Evolutionary conservation across 2,797 vertebrate species (phyloP).

Genomic region (Philypnodon macrostomus): DNA sequence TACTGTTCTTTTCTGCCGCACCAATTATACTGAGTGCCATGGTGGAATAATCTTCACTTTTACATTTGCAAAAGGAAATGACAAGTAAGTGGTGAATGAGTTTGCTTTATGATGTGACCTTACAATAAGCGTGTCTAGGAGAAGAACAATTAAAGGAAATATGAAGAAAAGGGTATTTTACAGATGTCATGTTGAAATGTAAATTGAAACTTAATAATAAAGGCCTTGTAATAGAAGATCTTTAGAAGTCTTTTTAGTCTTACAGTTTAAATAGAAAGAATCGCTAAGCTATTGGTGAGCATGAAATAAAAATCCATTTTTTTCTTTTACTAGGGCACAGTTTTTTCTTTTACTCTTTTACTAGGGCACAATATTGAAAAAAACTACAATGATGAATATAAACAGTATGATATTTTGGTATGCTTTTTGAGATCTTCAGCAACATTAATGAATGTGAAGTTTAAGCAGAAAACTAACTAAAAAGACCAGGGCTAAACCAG

Average conservation of each 20-base stretch:
- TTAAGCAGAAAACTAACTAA: no score
- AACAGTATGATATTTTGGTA: no score
- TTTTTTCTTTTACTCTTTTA: no score
- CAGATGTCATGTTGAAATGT: constrained; percentile 21
- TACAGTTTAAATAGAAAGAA: constrained; percentile 11
- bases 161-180: constrained; percentile 2
- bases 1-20: constrained; percentile 15
- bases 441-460: no score
- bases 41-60: constrained; percentile 21
- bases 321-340: no score
- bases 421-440: no score
- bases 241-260: constrained; percentile 7
- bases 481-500: no score
- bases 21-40: constrained; percentile 28
- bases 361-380: no score
- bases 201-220: constrained; percentile 3
- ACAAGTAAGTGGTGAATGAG: constrained; percentile 42
- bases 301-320: constrained; percentile 20
- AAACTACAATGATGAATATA: no score
- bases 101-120: constrained; percentile 24
- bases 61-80: constrained; percentile 40
- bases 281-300: constrained; percentile 30
- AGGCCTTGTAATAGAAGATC: constrained; percentile 7
- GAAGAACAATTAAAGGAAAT: constrained; percentile 25
- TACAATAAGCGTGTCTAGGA: constrained; percentile 28